phyloP scores from a whole-genome alignment of 2,888 invertebrate species.

The Leistus spinibarbis region DNA sequence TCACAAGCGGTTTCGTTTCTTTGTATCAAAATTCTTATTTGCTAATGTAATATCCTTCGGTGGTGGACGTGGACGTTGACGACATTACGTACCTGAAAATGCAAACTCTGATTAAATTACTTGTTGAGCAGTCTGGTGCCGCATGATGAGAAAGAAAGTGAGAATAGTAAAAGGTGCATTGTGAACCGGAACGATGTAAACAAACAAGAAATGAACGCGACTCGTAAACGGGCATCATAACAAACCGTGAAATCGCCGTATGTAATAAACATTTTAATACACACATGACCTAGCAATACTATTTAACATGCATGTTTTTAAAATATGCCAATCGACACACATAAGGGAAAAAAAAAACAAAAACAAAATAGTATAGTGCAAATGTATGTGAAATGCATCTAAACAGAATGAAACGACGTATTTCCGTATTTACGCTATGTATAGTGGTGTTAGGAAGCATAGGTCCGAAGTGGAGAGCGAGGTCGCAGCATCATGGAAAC shows the following conservation, averaged over 20 bases:
- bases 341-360: too few species aligned
- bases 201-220: constrained; percentile 7
- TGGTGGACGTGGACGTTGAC: constrained; percentile 9
- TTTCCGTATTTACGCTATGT: constrained; percentile 22
- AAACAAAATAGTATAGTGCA: background rate
- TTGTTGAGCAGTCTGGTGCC: background rate
- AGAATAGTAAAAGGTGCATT: constrained; percentile 13
- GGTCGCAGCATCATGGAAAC: constrained; percentile 13
- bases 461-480: background rate
- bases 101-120: background rate
- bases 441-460: background rate
- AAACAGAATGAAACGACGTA: constrained; percentile 13
- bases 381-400: background rate
- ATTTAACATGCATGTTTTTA: too few species aligned
- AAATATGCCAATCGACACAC: too few species aligned
- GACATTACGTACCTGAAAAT: constrained; percentile 24
- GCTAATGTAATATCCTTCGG: constrained; percentile 19
- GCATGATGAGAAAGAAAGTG: constrained; percentile 14
- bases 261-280: background rate
- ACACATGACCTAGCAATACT: background rate
- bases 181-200: constrained; percentile 26
- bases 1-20: constrained; percentile 34
- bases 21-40: constrained; percentile 19
- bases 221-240: background rate
- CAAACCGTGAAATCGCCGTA: background rate